Conservation (phyloP, 2,797 vertebrate species). For the Tangara arthus region DNA sequence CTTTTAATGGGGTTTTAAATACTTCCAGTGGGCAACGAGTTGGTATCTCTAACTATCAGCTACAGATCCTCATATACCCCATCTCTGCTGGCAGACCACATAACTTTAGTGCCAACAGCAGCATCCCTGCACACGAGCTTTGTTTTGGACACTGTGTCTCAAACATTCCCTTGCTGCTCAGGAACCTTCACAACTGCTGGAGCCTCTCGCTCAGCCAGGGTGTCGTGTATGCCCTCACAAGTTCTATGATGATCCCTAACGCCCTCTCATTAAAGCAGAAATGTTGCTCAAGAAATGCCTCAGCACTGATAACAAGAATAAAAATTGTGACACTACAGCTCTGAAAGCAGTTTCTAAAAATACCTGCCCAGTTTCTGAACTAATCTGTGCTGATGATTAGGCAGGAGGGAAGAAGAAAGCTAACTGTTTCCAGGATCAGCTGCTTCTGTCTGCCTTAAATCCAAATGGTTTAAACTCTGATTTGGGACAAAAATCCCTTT, state of each 20-base stretch:
- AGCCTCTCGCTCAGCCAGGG: background rate
- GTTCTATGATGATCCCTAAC: accelerated
- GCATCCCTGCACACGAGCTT: accelerated
- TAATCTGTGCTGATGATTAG: background rate
- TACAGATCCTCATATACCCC: accelerated
- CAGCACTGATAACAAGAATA: background rate
- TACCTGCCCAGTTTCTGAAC: background rate
- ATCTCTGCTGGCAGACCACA: background rate
- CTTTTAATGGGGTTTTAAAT: background rate
- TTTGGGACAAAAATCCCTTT: background rate
- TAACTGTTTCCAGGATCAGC: background rate
- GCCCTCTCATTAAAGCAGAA: background rate
- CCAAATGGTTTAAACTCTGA: background rate
- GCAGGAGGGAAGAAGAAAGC: background rate
- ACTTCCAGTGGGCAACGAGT: background rate
- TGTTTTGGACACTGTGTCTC: accelerated
- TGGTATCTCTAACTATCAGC: background rate
- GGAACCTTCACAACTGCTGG: background rate
- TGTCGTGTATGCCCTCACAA: accelerated
- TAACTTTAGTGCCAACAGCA: background rate
- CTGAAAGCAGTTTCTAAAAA: constrained; percentile 33
- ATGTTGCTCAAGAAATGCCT: background rate
- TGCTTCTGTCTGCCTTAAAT: background rate
- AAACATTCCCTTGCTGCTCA: background rate
- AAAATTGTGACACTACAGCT: background rate